These are phyloP conservation scores for Campoplex capitator DNA, from an alignment of 2,888 invertebrate genomes.

Conservation along the genomic window DNA sequence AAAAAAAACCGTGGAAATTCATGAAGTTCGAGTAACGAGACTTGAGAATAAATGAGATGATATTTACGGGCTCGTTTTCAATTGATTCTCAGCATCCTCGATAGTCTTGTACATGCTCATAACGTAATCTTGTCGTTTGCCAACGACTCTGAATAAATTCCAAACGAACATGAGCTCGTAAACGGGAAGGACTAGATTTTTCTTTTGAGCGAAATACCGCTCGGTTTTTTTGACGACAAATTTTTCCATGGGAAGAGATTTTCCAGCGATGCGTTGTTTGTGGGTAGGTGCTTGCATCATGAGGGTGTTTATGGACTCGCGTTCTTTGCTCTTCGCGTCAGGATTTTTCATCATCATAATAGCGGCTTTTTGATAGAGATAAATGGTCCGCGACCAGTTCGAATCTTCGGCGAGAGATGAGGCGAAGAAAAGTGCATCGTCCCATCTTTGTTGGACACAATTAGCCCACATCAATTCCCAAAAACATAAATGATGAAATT, in stretches of 20 bases:
- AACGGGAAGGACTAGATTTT: constrained; percentile 91
- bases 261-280: constrained; percentile 97
- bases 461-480: constrained; percentile 98
- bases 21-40: background rate
- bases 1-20: background rate
- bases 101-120: constrained; percentile 88
- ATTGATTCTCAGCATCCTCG: constrained; percentile 85
- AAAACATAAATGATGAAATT: constrained; percentile 96
- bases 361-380: constrained; percentile 95
- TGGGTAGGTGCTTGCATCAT: constrained; percentile 92
- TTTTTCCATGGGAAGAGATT: constrained; percentile 98
- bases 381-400: constrained; percentile 96
- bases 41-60: background rate
- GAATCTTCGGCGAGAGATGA: constrained; percentile 90
- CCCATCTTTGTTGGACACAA: constrained; percentile 91
- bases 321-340: constrained; percentile 85
- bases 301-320: constrained; percentile 87
- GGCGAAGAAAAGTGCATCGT: constrained; percentile 90
- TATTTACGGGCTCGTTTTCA: constrained; percentile 77
- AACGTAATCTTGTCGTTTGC: constrained; percentile 88
- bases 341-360: constrained; percentile 91
- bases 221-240: constrained; percentile 95
- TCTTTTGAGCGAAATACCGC: constrained; percentile 91
- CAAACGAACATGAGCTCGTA: constrained; percentile 96
- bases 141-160: constrained; percentile 95